Percentiles rank a stretch among this genome's conserved stretches.
Evolutionary conservation across 2,797 vertebrate genomes (phyloP).

Genomic region (Molothrus ater): DNA sequence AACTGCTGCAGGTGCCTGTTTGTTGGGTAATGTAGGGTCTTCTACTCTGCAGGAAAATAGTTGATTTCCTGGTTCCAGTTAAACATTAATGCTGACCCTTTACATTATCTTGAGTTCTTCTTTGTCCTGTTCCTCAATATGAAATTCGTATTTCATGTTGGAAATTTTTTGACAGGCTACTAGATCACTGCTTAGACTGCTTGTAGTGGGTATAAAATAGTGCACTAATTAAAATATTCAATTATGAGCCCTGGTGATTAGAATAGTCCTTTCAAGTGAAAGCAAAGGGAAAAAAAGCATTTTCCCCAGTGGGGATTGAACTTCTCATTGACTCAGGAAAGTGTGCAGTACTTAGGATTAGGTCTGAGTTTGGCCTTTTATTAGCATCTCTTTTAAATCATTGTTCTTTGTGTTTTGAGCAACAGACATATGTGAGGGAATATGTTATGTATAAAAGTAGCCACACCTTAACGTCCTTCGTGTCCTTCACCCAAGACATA

Average conservation of each 20-base stretch:
- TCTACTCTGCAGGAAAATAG: background rate
- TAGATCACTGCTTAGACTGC: background rate
- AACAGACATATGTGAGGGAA: background rate
- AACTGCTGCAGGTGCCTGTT: background rate
- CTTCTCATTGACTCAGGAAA: background rate
- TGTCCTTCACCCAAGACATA: conserved; percentile 13
- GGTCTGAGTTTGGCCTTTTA: background rate
- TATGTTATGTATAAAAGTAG: conserved; percentile 2
- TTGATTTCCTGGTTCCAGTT: background rate
- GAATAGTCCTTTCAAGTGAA: background rate
- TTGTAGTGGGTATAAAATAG: background rate
- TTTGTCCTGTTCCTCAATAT: background rate
- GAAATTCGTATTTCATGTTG: background rate
- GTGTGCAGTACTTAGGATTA: background rate
- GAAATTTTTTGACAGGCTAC: background rate
- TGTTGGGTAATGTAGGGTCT: background rate
- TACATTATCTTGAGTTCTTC: background rate
- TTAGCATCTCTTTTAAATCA: background rate
- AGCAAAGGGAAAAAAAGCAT: background rate
- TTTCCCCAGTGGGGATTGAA: background rate
- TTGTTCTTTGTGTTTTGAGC: background rate
- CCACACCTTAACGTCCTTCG: background rate
- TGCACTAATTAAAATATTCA: background rate
- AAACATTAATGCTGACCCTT: background rate
- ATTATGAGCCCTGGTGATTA: background rate